Evolutionary conservation across 2,797 vertebrate genomes (phyloP).

Genomic region (Halcyon smyrnensis): DNA sequence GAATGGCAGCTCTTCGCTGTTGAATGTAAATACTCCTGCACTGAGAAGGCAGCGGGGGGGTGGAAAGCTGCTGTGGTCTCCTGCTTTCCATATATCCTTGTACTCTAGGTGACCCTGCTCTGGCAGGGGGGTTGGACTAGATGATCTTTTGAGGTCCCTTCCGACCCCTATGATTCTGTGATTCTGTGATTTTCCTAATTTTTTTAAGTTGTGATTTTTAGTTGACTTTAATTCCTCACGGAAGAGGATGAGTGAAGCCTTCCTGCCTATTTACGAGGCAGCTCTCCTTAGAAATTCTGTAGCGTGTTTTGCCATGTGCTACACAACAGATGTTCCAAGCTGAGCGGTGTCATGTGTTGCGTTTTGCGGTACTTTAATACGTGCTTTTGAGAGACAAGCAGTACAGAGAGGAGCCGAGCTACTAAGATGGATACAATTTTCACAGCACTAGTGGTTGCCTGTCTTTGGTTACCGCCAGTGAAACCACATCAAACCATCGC

Average conservation of each 20-base stretch:
- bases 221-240: neutral
- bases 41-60: neutral
- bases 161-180: too few relatives aligned
- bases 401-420: neutral
- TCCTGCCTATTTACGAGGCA: slow-evolving; percentile 52
- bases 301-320: slow-evolving; percentile 58
- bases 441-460: neutral
- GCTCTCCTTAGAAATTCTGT: slow-evolving; percentile 68
- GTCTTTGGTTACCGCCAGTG: neutral
- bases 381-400: slow-evolving; percentile 47
- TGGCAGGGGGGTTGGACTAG: too few relatives aligned
- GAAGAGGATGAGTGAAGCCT: slow-evolving; percentile 32
- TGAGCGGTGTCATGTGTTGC: slow-evolving; percentile 52
- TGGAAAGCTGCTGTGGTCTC: neutral
- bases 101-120: too few relatives aligned
- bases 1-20: neutral
- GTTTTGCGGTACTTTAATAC: slow-evolving; percentile 56
- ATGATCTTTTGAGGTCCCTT: too few relatives aligned
- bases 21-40: neutral
- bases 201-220: neutral
- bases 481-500: neutral
- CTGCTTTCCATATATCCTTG: neutral
- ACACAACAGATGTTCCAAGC: slow-evolving; percentile 75
- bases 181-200: neutral
- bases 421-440: neutral